Evolutionary conservation across 2,797 vertebrate species (phyloP).

Genomic region (Taenioides sp.): DNA sequence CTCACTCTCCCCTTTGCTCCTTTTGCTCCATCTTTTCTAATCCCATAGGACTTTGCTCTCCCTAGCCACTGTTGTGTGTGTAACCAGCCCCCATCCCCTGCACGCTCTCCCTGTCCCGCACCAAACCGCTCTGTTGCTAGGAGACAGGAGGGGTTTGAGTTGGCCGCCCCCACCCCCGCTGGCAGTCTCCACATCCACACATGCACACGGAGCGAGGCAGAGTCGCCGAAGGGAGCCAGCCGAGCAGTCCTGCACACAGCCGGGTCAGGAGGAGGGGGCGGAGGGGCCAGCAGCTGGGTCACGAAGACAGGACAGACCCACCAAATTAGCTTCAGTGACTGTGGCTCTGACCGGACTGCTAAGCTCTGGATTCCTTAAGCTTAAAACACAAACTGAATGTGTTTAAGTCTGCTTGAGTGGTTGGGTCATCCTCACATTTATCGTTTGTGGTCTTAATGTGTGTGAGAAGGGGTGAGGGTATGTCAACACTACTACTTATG

Average conservation of each 20-base stretch:
- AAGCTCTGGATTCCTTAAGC: neutral
- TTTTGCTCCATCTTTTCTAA: conserved; percentile 67
- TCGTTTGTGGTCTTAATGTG: neutral
- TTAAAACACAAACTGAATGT: conserved; percentile 3
- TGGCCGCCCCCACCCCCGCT: conserved; percentile 78
- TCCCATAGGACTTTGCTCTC: conserved; percentile 77
- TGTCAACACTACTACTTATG: conserved; percentile 66
- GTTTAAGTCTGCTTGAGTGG: conserved; percentile 30
- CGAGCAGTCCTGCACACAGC: conserved; percentile 70
- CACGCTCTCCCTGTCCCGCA: conserved; percentile 77
- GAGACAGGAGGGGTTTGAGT: conserved; percentile 83
- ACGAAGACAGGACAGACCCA: conserved; percentile 60
- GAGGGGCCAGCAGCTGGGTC: conserved; percentile 76
- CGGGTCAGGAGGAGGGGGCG: conserved; percentile 69
- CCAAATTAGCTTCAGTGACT: conserved; percentile 49
- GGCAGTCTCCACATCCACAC: conserved; percentile 68
- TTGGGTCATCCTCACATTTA: conserved; percentile 3
- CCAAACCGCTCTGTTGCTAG: conserved; percentile 87
- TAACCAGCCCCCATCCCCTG: conserved; percentile 75
- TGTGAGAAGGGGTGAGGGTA: conserved; percentile 56
- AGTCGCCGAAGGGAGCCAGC: conserved; percentile 61
- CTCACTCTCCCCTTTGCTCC: conserved; percentile 30
- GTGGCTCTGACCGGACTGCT: conserved; percentile 18
- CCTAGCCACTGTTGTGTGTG: conserved; percentile 66
- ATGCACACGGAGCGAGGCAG: conserved; percentile 49